These are phyloP conservation scores for Hypselothyrea guttata DNA, from an alignment of 2,888 invertebrate species.

Conservation along the genomic window DNA sequence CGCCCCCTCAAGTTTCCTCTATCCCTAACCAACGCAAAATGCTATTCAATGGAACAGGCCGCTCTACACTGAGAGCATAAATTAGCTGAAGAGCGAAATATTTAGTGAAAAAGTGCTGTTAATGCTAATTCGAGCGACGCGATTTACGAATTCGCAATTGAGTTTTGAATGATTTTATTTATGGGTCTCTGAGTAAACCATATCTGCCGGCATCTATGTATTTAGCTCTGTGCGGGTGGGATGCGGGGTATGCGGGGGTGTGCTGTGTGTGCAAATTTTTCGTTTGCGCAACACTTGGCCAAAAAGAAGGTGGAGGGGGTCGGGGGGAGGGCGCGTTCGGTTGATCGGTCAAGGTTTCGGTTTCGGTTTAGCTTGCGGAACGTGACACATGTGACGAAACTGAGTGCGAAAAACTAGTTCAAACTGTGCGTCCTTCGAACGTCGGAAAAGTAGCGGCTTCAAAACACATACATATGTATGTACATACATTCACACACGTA, in stretches of 20 bases:
- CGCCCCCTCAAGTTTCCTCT: too few relatives aligned
- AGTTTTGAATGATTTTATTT: slow-evolving; percentile 51
- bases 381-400: slow-evolving; percentile 56
- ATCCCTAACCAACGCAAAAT: background rate
- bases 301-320: background rate
- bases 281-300: slow-evolving; percentile 62
- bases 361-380: too few relatives aligned
- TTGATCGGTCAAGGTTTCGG: slow-evolving; percentile 70
- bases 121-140: slow-evolving; percentile 35
- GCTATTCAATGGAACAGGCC: background rate
- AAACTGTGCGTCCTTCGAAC: slow-evolving; percentile 47
- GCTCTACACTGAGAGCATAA: slow-evolving; percentile 4
- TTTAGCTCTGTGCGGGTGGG: background rate
- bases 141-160: slow-evolving; percentile 4
- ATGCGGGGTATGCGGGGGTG: background rate
- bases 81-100: slow-evolving; percentile 31
- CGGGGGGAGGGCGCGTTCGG: slow-evolving; percentile 14
- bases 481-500: slow-evolving; percentile 16
- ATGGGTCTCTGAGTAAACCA: slow-evolving; percentile 22
- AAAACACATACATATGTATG: slow-evolving; percentile 40
- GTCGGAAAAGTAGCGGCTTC: slow-evolving; percentile 48
- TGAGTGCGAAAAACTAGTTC: slow-evolving; percentile 41
- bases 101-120: slow-evolving; percentile 64
- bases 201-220: slow-evolving; percentile 35
- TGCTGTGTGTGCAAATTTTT: slow-evolving; percentile 32